phyloP scores from a whole-genome alignment of 2,113 vertebrate genomes.

The Psammodynastes pulverulentus region DNA sequence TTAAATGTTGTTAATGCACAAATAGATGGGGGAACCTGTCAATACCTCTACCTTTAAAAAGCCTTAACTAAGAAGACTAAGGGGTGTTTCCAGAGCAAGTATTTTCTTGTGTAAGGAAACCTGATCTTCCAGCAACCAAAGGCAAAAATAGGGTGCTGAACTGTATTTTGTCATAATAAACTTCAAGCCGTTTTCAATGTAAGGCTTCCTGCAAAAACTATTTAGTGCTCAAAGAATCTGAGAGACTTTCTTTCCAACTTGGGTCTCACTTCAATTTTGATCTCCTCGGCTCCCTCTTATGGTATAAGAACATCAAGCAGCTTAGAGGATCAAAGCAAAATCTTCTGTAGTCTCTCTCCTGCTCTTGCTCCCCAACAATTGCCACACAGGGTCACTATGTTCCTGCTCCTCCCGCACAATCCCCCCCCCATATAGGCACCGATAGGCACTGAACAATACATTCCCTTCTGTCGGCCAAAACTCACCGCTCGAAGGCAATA shows the following conservation, averaged over 20 bases:
- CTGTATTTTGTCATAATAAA: background rate
- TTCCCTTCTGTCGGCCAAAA: accelerated
- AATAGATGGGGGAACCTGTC: background rate
- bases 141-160: background rate
- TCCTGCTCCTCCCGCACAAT: background rate
- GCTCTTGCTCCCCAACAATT: background rate
- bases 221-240: background rate
- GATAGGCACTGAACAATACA: background rate
- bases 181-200: background rate
- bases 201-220: background rate
- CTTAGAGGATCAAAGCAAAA: background rate
- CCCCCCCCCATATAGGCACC: background rate
- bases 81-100: background rate
- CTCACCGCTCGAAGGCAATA: conserved; percentile 91
- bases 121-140: background rate
- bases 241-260: background rate
- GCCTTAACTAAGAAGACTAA: background rate
- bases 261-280: background rate
- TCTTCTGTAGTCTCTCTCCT: background rate
- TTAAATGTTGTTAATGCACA: background rate
- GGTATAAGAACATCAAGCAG: background rate
- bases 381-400: background rate
- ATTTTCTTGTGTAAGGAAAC: background rate
- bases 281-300: background rate
- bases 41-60: background rate